Evolutionary conservation across 2,113 vertebrate species (phyloP).

Genomic region (Apus apus): DNA sequence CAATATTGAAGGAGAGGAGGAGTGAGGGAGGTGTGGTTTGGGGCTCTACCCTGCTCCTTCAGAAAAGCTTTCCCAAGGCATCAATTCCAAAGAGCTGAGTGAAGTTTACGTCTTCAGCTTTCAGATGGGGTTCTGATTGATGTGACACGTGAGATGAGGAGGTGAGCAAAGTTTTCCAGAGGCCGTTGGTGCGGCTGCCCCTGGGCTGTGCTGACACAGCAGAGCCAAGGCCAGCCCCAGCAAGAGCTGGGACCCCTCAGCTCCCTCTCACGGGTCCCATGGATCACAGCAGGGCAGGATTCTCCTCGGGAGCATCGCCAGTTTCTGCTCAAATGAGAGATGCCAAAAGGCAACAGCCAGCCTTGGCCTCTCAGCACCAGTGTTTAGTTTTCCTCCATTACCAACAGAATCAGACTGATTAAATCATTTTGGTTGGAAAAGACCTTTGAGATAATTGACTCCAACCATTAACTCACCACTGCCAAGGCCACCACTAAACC

Average conservation of each 20-base stretch:
- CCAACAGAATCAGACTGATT: no score
- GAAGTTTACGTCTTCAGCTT: background rate
- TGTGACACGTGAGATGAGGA: background rate
- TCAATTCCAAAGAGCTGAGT: background rate
- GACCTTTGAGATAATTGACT: no score
- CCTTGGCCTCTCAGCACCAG: background rate
- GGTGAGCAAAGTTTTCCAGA: accelerated
- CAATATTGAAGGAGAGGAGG: background rate
- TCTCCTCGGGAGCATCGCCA: background rate
- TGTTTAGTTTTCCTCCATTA: background rate
- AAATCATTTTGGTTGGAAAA: no score
- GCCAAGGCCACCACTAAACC: no score
- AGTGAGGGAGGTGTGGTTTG: background rate
- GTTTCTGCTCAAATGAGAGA: background rate
- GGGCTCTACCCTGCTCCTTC: background rate
- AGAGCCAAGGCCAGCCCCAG: background rate
- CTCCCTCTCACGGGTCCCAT: background rate
- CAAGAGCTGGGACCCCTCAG: background rate
- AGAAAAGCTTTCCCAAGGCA: background rate
- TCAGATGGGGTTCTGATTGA: background rate
- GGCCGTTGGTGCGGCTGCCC: accelerated
- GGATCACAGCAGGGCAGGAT: background rate
- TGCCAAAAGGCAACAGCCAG: background rate
- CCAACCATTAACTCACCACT: no score
- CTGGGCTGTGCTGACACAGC: no score